Evolutionary conservation across 2,888 invertebrate species (phyloP), one percentile per base, ranked within the genome.

Genomic region (Diarsia dahlii): DNA sequence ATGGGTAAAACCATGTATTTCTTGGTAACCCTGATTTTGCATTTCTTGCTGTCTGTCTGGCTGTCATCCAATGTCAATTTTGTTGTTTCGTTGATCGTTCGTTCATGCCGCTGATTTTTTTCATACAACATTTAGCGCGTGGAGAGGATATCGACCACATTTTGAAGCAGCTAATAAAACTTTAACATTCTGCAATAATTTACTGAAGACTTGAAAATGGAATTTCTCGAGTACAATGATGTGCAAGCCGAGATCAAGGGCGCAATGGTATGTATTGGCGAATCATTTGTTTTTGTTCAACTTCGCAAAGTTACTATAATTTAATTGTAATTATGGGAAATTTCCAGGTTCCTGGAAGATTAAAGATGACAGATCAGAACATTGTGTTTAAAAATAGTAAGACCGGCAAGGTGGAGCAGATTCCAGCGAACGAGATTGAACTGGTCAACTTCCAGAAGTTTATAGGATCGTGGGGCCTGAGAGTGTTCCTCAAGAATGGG

Each of bases 391-490:
- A 99, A 94, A 99, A 99, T 94, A 98, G 97, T 84, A 99, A 99
- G 95, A 99, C 99, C 0, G 99, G 99, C 3, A 99, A 99, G 95
- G 98, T 99, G 1, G 99, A 99, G 91, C 99, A 99, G 92, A 98
- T 99, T 84, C 97, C 97, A 54, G 97, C 98, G 0, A 96, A 97
- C 67, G 99, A 99, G 87, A 98, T 99, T 90, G 99, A 99, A 72
- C 95, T 98, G 75, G 98, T 99, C 0, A 98, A 99, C 93, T 99
- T 99, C 97, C 98, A 99, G 92, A 98, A 98, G 90, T 98, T 99
- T 88, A 98, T 99, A 54, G 98, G 99, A 34, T 98, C 98, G 0
- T 98, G 98, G 97, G 99, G 99, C 1, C 94, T 99, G 3, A 97
- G 99, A 71, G 96, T 99, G 48, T 98, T 99, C 88, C 95, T 99